phyloP scores from a whole-genome alignment of 2,113 vertebrate genomes.

The Poeciliopsis prolifica region DNA sequence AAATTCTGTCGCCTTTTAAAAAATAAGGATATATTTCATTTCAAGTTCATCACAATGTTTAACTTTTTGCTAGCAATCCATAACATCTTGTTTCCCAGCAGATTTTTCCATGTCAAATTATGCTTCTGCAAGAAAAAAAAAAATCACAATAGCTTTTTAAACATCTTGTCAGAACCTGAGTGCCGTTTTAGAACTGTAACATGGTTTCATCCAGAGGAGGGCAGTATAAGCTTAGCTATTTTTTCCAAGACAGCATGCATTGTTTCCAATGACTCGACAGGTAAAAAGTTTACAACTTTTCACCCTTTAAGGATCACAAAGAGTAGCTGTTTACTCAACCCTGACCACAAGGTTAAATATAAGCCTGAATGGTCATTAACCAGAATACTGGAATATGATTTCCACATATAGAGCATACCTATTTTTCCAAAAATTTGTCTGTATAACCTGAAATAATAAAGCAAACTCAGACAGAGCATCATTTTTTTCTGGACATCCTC shows the following conservation, averaged over 20 bases:
- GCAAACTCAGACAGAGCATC: not conserved
- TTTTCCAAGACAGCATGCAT: not conserved
- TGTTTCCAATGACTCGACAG: not conserved
- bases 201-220: conserved; percentile 36
- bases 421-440: not conserved
- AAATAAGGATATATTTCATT: not conserved
- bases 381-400: not conserved
- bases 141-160: not conserved
- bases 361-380: not conserved
- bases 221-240: conserved; percentile 6
- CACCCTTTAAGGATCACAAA: not conserved
- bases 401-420: no score
- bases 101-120: not conserved
- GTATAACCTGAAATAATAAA: not conserved
- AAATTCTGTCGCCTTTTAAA: not conserved
- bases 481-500: not conserved
- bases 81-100: not conserved
- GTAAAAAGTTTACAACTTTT: not conserved
- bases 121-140: not conserved
- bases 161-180: not conserved
- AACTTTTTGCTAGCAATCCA: not conserved
- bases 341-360: not conserved
- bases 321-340: not conserved
- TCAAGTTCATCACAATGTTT: not conserved
- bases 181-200: no score